Base-by-base conservation (phyloP, 2,797 vertebrate species). In the Sphaeramia orbicularis region DNA sequence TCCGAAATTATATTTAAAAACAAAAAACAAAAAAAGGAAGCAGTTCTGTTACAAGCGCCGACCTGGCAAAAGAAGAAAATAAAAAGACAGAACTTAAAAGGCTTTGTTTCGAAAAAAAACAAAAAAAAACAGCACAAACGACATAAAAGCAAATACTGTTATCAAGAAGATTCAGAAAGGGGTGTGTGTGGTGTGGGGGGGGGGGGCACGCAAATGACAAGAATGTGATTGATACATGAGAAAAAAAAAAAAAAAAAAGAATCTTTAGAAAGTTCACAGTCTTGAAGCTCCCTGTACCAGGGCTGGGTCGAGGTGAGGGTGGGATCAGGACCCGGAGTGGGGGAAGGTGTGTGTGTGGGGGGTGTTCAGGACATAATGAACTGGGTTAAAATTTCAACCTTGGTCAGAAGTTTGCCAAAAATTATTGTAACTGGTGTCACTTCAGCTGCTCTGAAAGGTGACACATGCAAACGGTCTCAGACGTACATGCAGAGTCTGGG, bases 131-230 rank as follows among this genome's bases (percentile, higher is more conserved):
- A n/a, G n/a, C n/a, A n/a, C n/a, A n/a, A n/a, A n/a, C n/a, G n/a
- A n/a, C n/a, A n/a, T n/a, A n/a, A n/a, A 87, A 75, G 78, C 77
- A 89, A 94, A 95, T 93, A 94, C 93, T 94, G 93, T 87, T 86
- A 84, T 76, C 48, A 45, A 56, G 81, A 76, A 32, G 70, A 75
- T 68, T 78, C 32, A 42, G 64, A 68, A 77, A 64, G 51, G 21
- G 2, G 21, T 24, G 21, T 24, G 21, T 24, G 21, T n/a, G n/a
- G n/a, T n/a, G n/a, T n/a, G n/a, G n/a, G n/a, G n/a, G 48, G 41
- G 48, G 42, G 18, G 44, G 43, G 56, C 61, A 80, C 61, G 50
- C 55, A 60, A 72, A 80, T 35, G 15, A 62, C 71, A 63, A 83
- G 67, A 72, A 78, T 8, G 57, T 64, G 78, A 88, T 84, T 85